A percentile compares a stretch with the other conserved stretches of the same genome.
Conservation (phyloP, 2,113 vertebrate species). For the Ptilonorhynchus violaceus region DNA sequence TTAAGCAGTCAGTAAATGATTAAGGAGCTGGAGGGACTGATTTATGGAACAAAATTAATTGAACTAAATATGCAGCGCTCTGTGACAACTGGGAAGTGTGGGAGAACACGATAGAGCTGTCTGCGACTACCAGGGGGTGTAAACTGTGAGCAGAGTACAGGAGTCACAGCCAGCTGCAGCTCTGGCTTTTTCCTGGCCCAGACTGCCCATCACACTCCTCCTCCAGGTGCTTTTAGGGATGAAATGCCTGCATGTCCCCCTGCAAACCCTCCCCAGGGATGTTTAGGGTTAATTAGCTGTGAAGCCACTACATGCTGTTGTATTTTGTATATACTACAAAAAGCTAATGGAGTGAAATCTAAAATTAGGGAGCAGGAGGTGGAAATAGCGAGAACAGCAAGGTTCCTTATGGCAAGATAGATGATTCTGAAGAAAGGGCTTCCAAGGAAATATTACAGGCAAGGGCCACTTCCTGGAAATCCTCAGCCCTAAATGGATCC, state of each 20-base stretch:
- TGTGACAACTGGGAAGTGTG: not conserved
- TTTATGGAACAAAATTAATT: slow-evolving; percentile 56
- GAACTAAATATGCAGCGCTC: slow-evolving; percentile 43
- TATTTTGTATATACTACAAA: not conserved
- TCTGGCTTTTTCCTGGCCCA: not conserved
- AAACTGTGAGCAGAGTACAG: not conserved
- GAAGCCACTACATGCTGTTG: not conserved
- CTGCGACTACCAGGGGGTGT: not conserved
- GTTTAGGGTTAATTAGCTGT: not conserved
- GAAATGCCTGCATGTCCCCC: accelerated
- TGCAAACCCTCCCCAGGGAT: not conserved
- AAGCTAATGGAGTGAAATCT: not conserved
- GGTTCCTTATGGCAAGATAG: not conserved
- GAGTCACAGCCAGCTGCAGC: not conserved
- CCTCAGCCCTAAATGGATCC: not conserved
- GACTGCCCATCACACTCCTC: not conserved
- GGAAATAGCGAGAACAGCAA: not conserved
- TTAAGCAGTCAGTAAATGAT: slow-evolving; percentile 62
- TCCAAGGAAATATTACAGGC: not conserved
- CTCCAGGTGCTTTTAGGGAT: not conserved
- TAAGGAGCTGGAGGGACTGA: slow-evolving; percentile 56
- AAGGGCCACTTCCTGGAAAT: not conserved
- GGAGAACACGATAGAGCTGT: not conserved
- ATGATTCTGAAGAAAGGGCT: not conserved
- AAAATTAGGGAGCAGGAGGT: not conserved